Evolutionary conservation across 2,888 invertebrate species (phyloP), one percentile per base, ranked within the genome.

Genomic region (Ceriagrion tenellum): DNA sequence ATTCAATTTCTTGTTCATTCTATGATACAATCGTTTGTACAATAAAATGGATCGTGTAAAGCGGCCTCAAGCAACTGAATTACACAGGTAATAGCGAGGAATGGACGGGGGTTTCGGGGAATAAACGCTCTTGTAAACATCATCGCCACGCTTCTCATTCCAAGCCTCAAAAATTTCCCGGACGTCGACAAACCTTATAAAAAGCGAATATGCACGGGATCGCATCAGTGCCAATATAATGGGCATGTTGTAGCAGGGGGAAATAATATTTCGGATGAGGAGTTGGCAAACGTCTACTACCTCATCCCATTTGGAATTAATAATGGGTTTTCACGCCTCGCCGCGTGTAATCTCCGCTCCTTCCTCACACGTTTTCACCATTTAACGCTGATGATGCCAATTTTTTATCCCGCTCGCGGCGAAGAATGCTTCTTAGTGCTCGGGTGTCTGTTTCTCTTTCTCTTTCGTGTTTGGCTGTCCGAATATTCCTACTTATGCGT

Each of bases 381-480:
- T n/a, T 89, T 89, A 89, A 55, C 89, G n/a, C 55, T 89, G 55
- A 89, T 89, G 89, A 89, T 89, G 55, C 89, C 89, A 89, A 89
- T 89, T 89, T 89, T 26, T 89, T 89, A 55, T 89, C 23, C 12
- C 55, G 89, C 89, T 81, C 35, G 81, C 30, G 81, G 81, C 12
- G 81, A 35, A 81, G 35, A 81, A n/a, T 12, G 10, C n/a, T n/a
- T 3, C 10, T 26, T 12, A n/a, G 18, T 16, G 81, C 2, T 23
- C 6, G 18, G 35, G 81, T n/a, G 6, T 23, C 55, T 40, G 8
- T 88, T 26, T 35, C 55, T 89, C 89, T 20, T 35, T 55, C 6
- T 40, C 23, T 26, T 55, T 55, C 26, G n/a, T 20, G 8, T 88
- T n/a, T 26, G 4, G 0, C 88, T 18, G 23, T 20, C 89, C 47